A percentile compares a stretch with the other conserved stretches of the same genome.
phyloP scores from a whole-genome alignment of 2,888 invertebrate species.

The Ceriagrion tenellum region DNA sequence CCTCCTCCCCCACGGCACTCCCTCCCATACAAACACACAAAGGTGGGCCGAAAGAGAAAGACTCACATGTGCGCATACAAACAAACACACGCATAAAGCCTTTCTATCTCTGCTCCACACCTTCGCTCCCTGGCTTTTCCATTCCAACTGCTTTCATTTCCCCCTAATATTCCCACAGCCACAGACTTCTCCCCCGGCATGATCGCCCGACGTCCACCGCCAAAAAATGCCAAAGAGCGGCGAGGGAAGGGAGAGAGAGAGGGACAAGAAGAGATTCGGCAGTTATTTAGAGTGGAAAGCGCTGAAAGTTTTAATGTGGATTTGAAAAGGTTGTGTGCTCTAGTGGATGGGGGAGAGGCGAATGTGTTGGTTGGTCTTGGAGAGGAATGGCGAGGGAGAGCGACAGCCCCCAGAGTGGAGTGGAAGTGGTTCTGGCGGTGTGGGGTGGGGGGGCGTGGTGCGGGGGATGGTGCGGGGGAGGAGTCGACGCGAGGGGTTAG shows the following conservation, averaged over 20 bases:
- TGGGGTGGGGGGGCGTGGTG: too few species aligned
- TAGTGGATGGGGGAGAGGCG: background rate
- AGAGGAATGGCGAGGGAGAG: background rate
- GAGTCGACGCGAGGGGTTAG: background rate
- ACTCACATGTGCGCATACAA: background rate
- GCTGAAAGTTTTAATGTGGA: slow-evolving; percentile 57
- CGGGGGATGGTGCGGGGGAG: too few species aligned
- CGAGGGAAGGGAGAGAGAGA: background rate
- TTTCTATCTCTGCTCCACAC: background rate
- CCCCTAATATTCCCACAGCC: too few species aligned
- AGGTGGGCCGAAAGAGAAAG: background rate
- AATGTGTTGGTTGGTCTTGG: background rate
- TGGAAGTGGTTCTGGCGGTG: too few species aligned
- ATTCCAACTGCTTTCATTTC: too few species aligned
- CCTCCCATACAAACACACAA: too few species aligned
- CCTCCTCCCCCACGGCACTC: too few species aligned
- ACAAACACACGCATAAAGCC: background rate
- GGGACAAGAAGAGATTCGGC: background rate
- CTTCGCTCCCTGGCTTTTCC: too few species aligned
- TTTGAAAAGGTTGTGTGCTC: slow-evolving; percentile 36
- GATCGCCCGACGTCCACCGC: too few species aligned
- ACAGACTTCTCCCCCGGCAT: too few species aligned
- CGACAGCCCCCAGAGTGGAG: background rate
- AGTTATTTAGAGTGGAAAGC: slow-evolving; percentile 40
- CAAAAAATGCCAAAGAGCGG: too few species aligned